A percentile compares a stretch with the other conserved stretches of the same genome.
phyloP scores from a whole-genome alignment of 1,140 invertebrate species.

The Trachelipus rathkii region DNA sequence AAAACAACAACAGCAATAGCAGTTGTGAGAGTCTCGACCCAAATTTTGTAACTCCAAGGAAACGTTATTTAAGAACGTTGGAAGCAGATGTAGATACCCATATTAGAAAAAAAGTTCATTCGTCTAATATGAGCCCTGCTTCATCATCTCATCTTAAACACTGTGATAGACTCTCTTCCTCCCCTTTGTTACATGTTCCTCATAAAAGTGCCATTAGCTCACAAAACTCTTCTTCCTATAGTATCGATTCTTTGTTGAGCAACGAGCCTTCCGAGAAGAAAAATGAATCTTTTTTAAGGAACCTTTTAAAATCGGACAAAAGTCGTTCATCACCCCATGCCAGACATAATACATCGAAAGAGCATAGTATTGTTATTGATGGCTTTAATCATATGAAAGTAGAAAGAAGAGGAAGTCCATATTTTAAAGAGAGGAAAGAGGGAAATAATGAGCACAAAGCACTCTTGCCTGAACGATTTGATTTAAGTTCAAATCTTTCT shows the following conservation, averaged over 20 bases:
- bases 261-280: not conserved
- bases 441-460: not conserved
- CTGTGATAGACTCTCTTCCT: not conserved
- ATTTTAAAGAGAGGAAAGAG: not conserved
- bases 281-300: not conserved
- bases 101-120: slow-evolving; percentile 4
- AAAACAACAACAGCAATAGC: not conserved
- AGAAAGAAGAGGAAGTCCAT: slow-evolving; percentile 1
- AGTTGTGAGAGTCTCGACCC: not conserved
- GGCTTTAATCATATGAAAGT: not conserved
- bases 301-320: not conserved
- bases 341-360: not conserved
- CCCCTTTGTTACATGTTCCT: not conserved
- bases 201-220: slow-evolving; percentile 10
- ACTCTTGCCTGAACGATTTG: not conserved
- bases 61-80: not conserved
- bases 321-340: not conserved
- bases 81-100: not conserved
- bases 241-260: not conserved
- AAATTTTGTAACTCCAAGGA: not conserved
- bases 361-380: not conserved
- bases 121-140: not conserved
- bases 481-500: not conserved
- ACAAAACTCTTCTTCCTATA: not conserved
- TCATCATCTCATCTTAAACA: not conserved